Evolutionary conservation across 2,113 vertebrate genomes (phyloP), one percentile per base, ranked within the genome.

Genomic region (Ageneiosus marmoratus): DNA sequence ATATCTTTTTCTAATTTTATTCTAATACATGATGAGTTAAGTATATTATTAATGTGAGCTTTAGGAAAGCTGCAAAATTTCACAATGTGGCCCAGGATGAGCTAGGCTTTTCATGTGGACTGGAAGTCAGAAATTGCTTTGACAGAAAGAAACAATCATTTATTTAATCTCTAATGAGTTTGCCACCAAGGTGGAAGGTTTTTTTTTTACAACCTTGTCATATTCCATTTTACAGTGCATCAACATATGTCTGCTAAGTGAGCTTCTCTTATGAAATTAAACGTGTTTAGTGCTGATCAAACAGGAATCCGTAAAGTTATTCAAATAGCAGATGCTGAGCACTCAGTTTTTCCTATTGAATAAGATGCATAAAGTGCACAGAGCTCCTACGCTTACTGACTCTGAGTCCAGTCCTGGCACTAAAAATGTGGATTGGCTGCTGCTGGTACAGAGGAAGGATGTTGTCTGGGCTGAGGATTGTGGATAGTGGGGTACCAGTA

Each of bases 91-190:
- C 34, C 65, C 34, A 37, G 29, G 5, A 13, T 18, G 5, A 65
- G 15, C 62, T 65, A 24, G 9, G 67, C 20, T 16, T 44, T 70
- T 90, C 86, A 87, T 91, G 82, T 89, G 80, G 81, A 41, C 13
- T 18, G 29, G 20, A 67, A 67, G 34, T 10, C 65, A 69, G 9
- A 60, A 53, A 22, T 13, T 32, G 5, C 46, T 73, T 46, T 62
- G 24, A 74, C 18, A 29, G 20, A 56, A 24, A 15, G n/a, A 18
- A 55, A 70, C 18, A 24, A 80, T 69, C 63, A 24, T 13, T 20
- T n/a, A 48, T 80, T 53, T 70, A 53, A 69, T 2, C 63, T 20
- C 6, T 63, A 44, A 15, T 70, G 48, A 69, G 79, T 32, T 55
- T 46, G 6, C 41, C 41, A 22, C n/a, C 4, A 32, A 65, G 60